phyloP scores from a whole-genome alignment of 2,797 vertebrate species.

The Macroramphosus scolopax region DNA sequence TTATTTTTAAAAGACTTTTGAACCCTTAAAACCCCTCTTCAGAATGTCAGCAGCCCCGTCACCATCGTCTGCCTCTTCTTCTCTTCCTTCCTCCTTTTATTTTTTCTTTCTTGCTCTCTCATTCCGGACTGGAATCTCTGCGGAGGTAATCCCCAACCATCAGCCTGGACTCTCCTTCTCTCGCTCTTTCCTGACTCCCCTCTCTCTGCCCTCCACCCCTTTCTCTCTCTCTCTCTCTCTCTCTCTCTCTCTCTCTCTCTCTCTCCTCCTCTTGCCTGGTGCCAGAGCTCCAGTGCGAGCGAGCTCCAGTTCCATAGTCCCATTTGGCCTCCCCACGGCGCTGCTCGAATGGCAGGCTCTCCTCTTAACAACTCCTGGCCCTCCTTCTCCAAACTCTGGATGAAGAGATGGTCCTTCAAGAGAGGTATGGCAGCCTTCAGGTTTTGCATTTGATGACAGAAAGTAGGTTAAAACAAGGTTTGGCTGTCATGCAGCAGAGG shows the following conservation, averaged over 20 bases:
- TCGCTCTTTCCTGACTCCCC: conserved; percentile 12
- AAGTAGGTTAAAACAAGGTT: background rate
- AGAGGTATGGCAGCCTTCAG: conserved; percentile 81
- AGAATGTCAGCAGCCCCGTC: too few relatives aligned
- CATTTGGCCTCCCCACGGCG: conserved; percentile 43
- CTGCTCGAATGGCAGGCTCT: conserved; percentile 85
- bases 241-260: conserved; percentile 15
- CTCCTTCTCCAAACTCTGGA: conserved; percentile 92
- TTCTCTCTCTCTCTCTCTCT: conserved; percentile 11
- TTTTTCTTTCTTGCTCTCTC: background rate
- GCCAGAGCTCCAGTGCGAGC: conserved; percentile 40
- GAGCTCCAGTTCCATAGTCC: conserved; percentile 51
- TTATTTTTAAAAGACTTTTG: too few relatives aligned
- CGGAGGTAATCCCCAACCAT: conserved; percentile 46
- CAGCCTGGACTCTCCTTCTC: conserved; percentile 12
- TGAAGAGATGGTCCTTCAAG: conserved; percentile 95
- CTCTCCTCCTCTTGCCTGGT: too few relatives aligned
- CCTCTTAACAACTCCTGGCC: conserved; percentile 96
- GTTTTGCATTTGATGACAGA: background rate
- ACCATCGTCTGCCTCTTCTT: background rate
- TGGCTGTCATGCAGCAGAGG: background rate
- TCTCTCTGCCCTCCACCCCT: conserved; percentile 7
- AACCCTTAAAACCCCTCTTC: too few relatives aligned
- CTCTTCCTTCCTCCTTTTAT: background rate
- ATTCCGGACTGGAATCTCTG: conserved; percentile 10